Conservation (phyloP, 2,113 vertebrate genomes). For the Hoplias malabaricus region DNA sequence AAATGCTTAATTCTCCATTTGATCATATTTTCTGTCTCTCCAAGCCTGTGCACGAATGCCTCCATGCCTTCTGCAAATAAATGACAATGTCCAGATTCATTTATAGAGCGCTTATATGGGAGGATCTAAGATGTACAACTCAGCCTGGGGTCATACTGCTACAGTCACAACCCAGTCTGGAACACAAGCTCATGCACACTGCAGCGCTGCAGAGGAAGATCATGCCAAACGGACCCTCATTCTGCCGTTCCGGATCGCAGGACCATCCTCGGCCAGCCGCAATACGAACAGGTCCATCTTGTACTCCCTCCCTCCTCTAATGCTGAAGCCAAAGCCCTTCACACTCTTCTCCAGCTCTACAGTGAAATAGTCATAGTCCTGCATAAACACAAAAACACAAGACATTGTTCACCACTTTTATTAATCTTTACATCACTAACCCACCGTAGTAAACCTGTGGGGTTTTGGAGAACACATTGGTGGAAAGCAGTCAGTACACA, state of each 20-base stretch:
- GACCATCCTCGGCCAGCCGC: constrained; percentile 95
- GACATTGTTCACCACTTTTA: neutral
- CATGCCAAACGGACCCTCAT: constrained; percentile 90
- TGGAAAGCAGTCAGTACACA: neutral
- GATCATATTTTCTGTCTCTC: constrained; percentile 2
- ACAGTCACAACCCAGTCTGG: neutral
- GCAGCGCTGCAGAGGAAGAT: neutral
- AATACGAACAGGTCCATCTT: constrained; percentile 98
- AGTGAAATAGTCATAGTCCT: constrained; percentile 98
- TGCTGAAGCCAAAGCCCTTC: constrained; percentile 98
- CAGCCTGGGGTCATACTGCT: neutral
- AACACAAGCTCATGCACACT: neutral
- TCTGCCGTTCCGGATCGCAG: constrained; percentile 93
- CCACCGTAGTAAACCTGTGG: too few species aligned
- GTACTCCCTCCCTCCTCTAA: constrained; percentile 95
- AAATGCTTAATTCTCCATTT: neutral
- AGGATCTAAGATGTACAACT: neutral
- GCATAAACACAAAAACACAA: constrained; percentile 27
- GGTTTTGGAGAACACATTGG: too few species aligned
- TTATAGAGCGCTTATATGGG: neutral
- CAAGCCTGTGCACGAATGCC: neutral
- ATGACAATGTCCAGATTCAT: constrained; percentile 2
- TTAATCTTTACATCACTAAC: too few species aligned
- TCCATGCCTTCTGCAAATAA: neutral
- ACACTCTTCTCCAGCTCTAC: constrained; percentile 97